Conservation (phyloP, 2,888 invertebrate species). For the Zaprionus obscuricornis region DNA sequence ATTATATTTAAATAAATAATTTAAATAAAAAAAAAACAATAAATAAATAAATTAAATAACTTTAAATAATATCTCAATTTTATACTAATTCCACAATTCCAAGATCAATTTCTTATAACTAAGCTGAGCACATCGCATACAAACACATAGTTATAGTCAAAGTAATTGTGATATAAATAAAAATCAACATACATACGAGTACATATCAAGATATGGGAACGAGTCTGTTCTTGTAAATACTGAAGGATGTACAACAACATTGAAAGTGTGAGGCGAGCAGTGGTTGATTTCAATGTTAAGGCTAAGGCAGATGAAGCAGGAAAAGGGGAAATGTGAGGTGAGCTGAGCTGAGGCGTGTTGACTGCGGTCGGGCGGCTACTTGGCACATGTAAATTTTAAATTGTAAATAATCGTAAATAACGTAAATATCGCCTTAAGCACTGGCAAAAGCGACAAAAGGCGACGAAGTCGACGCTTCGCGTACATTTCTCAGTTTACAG, state of each 20-base stretch:
- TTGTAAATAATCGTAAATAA: constrained; percentile 82
- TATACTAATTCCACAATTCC: neutral
- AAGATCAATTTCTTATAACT: constrained; percentile 24
- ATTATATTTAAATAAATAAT: too few species aligned
- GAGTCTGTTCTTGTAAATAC: too few species aligned
- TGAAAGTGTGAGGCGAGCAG: neutral
- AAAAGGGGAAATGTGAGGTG: neutral
- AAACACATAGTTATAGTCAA: constrained; percentile 47
- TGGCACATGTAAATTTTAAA: constrained; percentile 76
- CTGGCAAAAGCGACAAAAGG: constrained; percentile 68
- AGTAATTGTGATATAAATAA: constrained; percentile 72
- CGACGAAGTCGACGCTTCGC: constrained; percentile 29
- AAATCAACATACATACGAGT: too few species aligned
- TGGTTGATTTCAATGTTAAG: too few species aligned
- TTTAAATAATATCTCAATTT: too few species aligned
- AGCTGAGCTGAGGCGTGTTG: constrained; percentile 2
- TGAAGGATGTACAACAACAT: constrained; percentile 50
- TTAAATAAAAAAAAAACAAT: too few species aligned
- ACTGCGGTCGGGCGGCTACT: constrained; percentile 14
- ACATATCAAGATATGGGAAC: constrained; percentile 77
- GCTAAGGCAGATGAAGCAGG: too few species aligned
- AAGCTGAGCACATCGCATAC: constrained; percentile 39
- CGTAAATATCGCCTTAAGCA: constrained; percentile 80
- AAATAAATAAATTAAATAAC: too few species aligned
- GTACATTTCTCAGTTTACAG: neutral